Conservation (phyloP, 1,140 invertebrate genomes). For the Pseudoatta argentina region DNA sequence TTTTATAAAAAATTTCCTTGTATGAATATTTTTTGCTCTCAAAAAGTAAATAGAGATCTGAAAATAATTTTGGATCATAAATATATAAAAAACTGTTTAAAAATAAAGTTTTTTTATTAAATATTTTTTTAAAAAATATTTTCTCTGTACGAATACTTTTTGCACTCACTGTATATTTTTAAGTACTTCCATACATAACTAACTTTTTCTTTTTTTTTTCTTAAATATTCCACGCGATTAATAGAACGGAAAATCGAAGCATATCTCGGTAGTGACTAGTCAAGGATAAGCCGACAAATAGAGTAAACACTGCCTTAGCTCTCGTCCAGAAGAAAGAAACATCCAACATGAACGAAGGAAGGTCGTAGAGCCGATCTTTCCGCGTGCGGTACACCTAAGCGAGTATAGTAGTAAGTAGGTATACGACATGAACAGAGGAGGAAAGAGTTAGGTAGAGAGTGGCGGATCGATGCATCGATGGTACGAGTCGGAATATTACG, state of each 20-base stretch:
- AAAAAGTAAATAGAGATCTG: too few relatives aligned
- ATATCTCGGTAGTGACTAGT: neutral
- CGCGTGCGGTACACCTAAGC: slow-evolving; percentile 50
- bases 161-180: too few relatives aligned
- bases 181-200: too few relatives aligned
- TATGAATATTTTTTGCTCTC: too few relatives aligned
- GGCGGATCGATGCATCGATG: slow-evolving; percentile 78
- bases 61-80: too few relatives aligned
- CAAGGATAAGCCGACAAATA: neutral
- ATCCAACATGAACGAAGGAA: slow-evolving; percentile 18
- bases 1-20: too few relatives aligned
- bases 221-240: neutral
- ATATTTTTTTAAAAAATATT: too few relatives aligned
- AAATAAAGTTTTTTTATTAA: too few relatives aligned
- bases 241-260: slow-evolving; percentile 9
- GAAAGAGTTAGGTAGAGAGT: slow-evolving; percentile 71
- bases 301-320: slow-evolving; percentile 9
- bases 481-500: slow-evolving; percentile 59
- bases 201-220: neutral
- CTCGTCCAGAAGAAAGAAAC: slow-evolving; percentile 48
- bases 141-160: too few relatives aligned
- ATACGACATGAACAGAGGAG: slow-evolving; percentile 43
- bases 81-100: too few relatives aligned
- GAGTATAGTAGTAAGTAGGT: slow-evolving; percentile 67
- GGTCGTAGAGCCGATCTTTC: slow-evolving; percentile 60